Evolutionary conservation across 2,888 invertebrate species (phyloP).

Genomic region (Strigamia maritima): DNA sequence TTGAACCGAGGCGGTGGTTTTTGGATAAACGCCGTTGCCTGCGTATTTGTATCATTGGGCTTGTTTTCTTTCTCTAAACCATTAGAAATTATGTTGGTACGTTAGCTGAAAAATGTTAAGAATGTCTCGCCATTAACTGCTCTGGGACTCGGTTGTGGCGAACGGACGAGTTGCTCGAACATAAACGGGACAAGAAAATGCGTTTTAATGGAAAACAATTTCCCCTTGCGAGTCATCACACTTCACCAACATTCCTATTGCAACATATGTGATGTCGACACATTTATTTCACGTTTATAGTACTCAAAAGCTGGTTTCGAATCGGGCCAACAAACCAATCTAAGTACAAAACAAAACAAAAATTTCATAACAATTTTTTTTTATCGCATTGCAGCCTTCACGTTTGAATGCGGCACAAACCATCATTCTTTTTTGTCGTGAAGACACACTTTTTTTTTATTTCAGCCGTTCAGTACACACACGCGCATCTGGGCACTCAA

Average conservation of each 20-base stretch:
- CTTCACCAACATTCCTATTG: not conserved
- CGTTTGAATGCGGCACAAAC: no score
- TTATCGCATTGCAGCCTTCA: no score
- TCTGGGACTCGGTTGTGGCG: not conserved
- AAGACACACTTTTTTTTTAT: no score
- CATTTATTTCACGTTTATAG: not conserved
- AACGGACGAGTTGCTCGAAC: not conserved
- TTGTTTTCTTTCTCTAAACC: not conserved
- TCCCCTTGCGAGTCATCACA: not conserved
- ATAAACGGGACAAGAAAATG: not conserved
- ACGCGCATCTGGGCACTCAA: no score
- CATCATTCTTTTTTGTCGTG: no score
- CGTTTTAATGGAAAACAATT: not conserved
- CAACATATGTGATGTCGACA: not conserved
- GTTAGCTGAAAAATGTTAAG: not conserved
- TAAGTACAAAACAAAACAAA: not conserved
- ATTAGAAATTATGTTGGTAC: not conserved
- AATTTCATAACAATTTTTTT: no score
- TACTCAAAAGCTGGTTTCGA: no score
- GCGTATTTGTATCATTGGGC: not conserved
- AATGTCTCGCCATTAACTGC: constrained; percentile 15
- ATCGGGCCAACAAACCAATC: no score
- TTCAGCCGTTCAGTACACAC: no score
- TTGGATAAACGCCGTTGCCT: not conserved
- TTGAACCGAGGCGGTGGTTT: no score